phyloP scores from a whole-genome alignment of 1,140 invertebrate genomes.

The Drosophila suzukii region DNA sequence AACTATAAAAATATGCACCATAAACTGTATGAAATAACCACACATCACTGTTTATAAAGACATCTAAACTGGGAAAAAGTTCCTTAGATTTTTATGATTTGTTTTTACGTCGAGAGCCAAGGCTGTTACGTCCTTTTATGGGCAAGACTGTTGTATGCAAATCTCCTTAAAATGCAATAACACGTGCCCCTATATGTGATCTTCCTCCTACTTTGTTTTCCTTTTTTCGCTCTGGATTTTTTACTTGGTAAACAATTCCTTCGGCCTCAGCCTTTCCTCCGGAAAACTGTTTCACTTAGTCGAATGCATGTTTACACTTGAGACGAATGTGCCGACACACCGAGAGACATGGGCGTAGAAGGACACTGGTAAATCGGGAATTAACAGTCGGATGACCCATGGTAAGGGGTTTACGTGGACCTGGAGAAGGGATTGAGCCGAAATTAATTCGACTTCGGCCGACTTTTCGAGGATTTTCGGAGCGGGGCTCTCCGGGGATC shows the following conservation, averaged over 20 bases:
- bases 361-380: constrained; percentile 3
- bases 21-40: no score
- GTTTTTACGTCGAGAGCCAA: not conserved
- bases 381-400: constrained; percentile 13
- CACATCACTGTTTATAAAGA: no score
- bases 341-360: constrained; percentile 32
- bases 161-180: constrained; percentile 63
- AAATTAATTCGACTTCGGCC: constrained; percentile 31
- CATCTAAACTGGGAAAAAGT: no score
- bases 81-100: not conserved
- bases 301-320: constrained; percentile 64
- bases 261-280: not conserved
- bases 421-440: constrained; percentile 21
- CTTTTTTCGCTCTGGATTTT: constrained; percentile 12
- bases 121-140: not conserved
- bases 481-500: constrained; percentile 6
- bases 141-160: constrained; percentile 19
- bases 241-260: constrained; percentile 46
- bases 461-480: constrained; percentile 4
- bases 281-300: constrained; percentile 45
- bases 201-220: not conserved
- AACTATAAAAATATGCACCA: no score
- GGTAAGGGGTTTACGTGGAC: constrained; percentile 14
- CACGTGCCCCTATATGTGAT: constrained; percentile 37
- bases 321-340: constrained; percentile 33